Percentiles rank a stretch among this genome's conserved stretches.
phyloP scores from a whole-genome alignment of 2,113 vertebrate species.

The Noturus placidus region DNA sequence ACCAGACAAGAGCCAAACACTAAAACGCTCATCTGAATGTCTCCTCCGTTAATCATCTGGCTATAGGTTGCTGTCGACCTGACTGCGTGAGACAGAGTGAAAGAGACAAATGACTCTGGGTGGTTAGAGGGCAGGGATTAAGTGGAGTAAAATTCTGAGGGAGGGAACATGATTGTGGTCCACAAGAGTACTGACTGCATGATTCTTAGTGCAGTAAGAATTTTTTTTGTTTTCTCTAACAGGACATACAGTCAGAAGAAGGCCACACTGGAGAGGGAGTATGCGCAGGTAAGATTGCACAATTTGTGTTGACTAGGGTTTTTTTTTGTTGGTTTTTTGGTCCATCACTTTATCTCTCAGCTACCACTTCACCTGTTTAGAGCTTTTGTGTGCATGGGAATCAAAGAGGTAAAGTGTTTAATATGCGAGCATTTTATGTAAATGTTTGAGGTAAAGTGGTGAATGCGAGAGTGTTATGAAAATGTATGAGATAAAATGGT shows the following conservation, averaged over 20 bases:
- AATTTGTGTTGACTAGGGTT: slow-evolving; percentile 37
- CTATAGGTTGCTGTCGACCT: background rate
- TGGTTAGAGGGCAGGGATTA: slow-evolving; percentile 9
- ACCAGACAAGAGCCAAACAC: background rate
- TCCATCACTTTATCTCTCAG: background rate
- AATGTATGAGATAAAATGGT: background rate
- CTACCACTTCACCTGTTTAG: background rate
- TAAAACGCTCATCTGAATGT: background rate
- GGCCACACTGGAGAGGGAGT: slow-evolving; percentile 93
- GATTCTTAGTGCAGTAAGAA: background rate
- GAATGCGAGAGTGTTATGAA: background rate
- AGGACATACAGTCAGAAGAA: slow-evolving; percentile 98
- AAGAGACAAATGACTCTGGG: background rate
- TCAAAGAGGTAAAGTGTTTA: background rate
- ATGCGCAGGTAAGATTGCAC: slow-evolving; percentile 84
- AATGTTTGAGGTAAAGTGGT: background rate
- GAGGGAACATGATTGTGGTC: background rate
- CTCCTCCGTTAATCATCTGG: background rate
- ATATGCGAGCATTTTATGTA: background rate
- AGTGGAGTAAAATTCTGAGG: background rate
- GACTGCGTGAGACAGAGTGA: background rate
- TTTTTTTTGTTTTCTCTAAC: slow-evolving; percentile 48
- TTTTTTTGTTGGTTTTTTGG: background rate
- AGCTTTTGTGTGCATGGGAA: background rate
- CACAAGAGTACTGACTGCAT: background rate